Evolutionary conservation across 1,140 invertebrate species (phyloP).

Genomic region (Zaprionus davidi): DNA sequence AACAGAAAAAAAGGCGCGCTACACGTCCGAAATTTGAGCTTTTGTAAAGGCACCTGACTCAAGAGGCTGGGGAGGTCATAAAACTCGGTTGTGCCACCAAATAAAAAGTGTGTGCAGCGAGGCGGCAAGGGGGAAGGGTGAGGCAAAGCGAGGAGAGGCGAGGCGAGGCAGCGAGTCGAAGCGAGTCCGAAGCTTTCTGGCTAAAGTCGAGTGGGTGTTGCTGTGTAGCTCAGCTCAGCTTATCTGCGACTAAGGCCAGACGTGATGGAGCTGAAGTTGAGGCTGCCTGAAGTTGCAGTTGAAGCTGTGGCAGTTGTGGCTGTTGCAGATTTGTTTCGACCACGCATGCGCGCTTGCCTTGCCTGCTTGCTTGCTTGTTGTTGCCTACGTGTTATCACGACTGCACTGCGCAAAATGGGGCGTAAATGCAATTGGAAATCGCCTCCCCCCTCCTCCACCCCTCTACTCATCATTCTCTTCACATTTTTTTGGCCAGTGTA

Average conservation of each 20-base stretch:
- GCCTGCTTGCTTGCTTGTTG: constrained; percentile 14
- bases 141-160: constrained; percentile 11
- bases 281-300: constrained; percentile 36
- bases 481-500: constrained; percentile 29
- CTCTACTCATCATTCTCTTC: neutral
- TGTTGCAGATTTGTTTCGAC: constrained; percentile 41
- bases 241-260: constrained; percentile 42
- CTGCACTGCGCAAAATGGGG: constrained; percentile 37
- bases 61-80: constrained; percentile 72
- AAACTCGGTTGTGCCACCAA: constrained; percentile 73
- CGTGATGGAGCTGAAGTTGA: constrained; percentile 40
- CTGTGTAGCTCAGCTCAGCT: constrained; percentile 39
- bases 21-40: constrained; percentile 65
- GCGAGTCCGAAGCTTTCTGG: constrained; percentile 6
- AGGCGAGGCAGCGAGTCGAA: constrained; percentile 27
- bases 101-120: constrained; percentile 47
- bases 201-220: constrained; percentile 67
- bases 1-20: constrained; percentile 10
- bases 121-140: too few species aligned
- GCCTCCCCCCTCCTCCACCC: neutral
- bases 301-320: constrained; percentile 12
- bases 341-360: constrained; percentile 65
- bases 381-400: constrained; percentile 80
- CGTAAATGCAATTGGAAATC: constrained; percentile 18
- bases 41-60: constrained; percentile 72